Percentiles rank a stretch among this genome's conserved stretches.
phyloP scores from a whole-genome alignment of 2,888 invertebrate species.

The Melanophora roralis region DNA sequence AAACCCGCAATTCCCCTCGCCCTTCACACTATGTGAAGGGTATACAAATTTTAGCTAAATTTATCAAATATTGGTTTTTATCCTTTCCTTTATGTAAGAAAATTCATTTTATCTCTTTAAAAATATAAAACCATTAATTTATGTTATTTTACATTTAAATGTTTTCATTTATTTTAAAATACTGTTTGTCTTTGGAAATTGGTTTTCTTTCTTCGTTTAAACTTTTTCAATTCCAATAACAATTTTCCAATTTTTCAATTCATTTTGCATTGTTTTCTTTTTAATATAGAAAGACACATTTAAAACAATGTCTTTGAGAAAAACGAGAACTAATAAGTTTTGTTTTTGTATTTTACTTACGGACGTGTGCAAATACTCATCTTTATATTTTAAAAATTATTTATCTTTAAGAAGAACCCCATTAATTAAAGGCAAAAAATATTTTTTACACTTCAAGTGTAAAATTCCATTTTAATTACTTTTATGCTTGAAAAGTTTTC shows the following conservation, averaged over 20 bases:
- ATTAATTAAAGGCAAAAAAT: slow-evolving; percentile 10
- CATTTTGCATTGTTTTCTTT: background rate
- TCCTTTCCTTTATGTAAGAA: too few relatives aligned
- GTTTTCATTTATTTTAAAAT: too few relatives aligned
- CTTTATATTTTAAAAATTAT: background rate
- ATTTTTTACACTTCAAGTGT: slow-evolving; percentile 7
- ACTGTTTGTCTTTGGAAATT: too few relatives aligned
- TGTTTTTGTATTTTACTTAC: background rate
- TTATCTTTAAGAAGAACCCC: background rate
- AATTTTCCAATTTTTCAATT: background rate
- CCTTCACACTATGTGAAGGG: too few relatives aligned
- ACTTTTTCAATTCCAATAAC: background rate
- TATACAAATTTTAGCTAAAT: too few relatives aligned
- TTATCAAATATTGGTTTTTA: too few relatives aligned
- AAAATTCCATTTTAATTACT: slow-evolving; percentile 50
- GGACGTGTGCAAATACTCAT: background rate
- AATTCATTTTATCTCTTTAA: too few relatives aligned
- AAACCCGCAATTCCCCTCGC: too few relatives aligned
- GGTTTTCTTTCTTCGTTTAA: background rate
- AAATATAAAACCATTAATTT: too few relatives aligned
- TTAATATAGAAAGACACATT: background rate
- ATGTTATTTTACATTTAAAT: too few relatives aligned
- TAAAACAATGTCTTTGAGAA: background rate
- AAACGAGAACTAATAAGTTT: background rate
- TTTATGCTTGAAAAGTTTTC: slow-evolving; percentile 23